phyloP scores from a whole-genome alignment of 2,888 invertebrate species.

The Leucania comma region DNA sequence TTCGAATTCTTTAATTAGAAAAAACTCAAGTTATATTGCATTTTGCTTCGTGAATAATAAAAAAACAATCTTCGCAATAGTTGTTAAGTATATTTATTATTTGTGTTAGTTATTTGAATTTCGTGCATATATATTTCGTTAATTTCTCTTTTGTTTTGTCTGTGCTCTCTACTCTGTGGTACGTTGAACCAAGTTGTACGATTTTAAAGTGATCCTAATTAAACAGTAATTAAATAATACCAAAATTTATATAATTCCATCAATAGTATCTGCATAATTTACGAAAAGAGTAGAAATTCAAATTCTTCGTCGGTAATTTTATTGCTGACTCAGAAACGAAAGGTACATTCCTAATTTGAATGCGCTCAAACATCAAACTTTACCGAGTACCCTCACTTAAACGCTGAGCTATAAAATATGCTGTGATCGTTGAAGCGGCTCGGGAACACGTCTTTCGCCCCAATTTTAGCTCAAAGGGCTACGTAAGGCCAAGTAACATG shows the following conservation, averaged over 20 bases:
- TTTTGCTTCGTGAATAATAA: too few species aligned
- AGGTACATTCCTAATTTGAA: conserved; percentile 35
- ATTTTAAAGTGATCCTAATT: too few species aligned
- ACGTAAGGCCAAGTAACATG: conserved; percentile 40
- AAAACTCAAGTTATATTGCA: too few species aligned
- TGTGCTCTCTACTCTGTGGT: too few species aligned
- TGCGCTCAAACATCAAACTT: conserved; percentile 40
- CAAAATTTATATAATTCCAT: too few species aligned
- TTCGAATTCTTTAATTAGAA: background rate
- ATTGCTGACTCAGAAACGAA: background rate
- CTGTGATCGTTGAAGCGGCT: conserved; percentile 49
- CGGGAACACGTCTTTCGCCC: conserved; percentile 54
- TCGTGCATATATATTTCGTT: too few species aligned
- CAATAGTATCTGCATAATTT: background rate
- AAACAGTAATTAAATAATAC: too few species aligned
- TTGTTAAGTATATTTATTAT: too few species aligned
- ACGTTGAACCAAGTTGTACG: too few species aligned
- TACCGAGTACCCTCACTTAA: conserved; percentile 29
- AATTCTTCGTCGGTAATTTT: background rate
- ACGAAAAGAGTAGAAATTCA: background rate
- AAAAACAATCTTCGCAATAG: too few species aligned
- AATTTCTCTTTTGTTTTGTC: too few species aligned
- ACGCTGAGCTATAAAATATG: conserved; percentile 48
- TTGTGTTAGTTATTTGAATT: too few species aligned
- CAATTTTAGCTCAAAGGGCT: conserved; percentile 60